Base-by-base conservation (phyloP, 2,888 invertebrate species). In the Acrobasis repandana region DNA sequence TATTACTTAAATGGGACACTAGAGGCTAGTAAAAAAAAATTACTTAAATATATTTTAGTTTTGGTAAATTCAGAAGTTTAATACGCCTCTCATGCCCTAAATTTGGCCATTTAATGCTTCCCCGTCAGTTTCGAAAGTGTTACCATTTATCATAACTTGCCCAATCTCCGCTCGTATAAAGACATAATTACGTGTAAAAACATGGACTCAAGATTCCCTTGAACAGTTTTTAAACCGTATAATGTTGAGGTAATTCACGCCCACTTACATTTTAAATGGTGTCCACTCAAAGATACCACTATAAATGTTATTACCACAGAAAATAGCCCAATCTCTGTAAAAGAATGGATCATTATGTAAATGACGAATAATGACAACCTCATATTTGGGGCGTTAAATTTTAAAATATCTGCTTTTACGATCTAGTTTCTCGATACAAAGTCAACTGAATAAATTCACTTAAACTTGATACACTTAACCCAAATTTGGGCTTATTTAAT, bases 301-400 rank as follows among this genome's bases (percentile, higher is more conserved):
- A 74, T 75, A 73, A 67, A 76, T 75, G 71, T 76, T 70, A 70
- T 75, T 68, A 67, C 43, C 52, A 68, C 63, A 63, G 67, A 68
- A 72, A 65, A 71, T 73, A 75, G 71, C 77, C 75, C 74, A 77
- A 70, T 68, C 72, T 75, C 65, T 71, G 68, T 73, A 63, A 73
- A 79, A 80, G 75, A 82, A 80, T 81, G 72, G 76, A 62, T 73
- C 76, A 84, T 85, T 85, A 82, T 80, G 80, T 71, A 77, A 80
- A 84, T 83, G 64, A 74, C 61, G 63, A 61, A 67, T 82, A 84
- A 83, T 79, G 74, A 80, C 74, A 75, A 71, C 67, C 69, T 70
- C 51, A 63, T 67, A 68, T 67, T 68, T 67, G 61, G 66, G 65
- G 61, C 65, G 72, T 76, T 71, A 66, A 71, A 66, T 65, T 70